Conservation (phyloP, 1,140 invertebrate genomes). For the Physella acuta region DNA sequence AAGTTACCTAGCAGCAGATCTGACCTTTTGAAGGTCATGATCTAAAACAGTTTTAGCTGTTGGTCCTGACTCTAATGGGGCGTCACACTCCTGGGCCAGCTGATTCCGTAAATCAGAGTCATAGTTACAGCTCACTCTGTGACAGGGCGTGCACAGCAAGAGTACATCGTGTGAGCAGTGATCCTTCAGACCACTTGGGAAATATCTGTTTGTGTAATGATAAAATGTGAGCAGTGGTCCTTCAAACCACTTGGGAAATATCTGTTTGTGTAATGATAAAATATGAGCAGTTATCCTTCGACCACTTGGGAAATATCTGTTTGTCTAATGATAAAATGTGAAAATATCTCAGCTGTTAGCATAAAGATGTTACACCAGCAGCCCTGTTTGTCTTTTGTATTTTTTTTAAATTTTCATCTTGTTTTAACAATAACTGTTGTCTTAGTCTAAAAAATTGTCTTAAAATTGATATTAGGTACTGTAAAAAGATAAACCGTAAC, state of each 20-base stretch:
- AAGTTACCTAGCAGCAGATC: constrained; percentile 67
- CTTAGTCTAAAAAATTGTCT: too few relatives aligned
- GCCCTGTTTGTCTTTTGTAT: too few relatives aligned
- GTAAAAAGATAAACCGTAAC: background rate
- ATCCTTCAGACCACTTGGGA: constrained; percentile 80
- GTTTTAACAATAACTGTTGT: too few relatives aligned
- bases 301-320: constrained; percentile 74
- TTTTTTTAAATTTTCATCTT: background rate
- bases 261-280: too few relatives aligned
- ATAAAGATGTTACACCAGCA: too few relatives aligned
- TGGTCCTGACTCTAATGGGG: constrained; percentile 65
- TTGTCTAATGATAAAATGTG: too few relatives aligned
- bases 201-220: too few relatives aligned
- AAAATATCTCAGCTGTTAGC: too few relatives aligned
- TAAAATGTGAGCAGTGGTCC: constrained; percentile 80
- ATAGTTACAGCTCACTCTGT: constrained; percentile 69
- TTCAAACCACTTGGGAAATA: constrained; percentile 82
- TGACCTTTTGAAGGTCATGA: constrained; percentile 64
- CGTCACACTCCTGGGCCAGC: constrained; percentile 68
- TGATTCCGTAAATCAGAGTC: constrained; percentile 69
- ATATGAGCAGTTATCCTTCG: constrained; percentile 84
- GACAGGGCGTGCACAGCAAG: constrained; percentile 73
- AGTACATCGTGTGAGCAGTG: constrained; percentile 83
- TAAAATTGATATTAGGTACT: too few relatives aligned
- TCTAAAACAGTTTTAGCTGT: constrained; percentile 50